Percentiles rank a stretch among this genome's conserved stretches.
phyloP scores from a whole-genome alignment of 2,797 vertebrate genomes.

The Clamator glandarius region DNA sequence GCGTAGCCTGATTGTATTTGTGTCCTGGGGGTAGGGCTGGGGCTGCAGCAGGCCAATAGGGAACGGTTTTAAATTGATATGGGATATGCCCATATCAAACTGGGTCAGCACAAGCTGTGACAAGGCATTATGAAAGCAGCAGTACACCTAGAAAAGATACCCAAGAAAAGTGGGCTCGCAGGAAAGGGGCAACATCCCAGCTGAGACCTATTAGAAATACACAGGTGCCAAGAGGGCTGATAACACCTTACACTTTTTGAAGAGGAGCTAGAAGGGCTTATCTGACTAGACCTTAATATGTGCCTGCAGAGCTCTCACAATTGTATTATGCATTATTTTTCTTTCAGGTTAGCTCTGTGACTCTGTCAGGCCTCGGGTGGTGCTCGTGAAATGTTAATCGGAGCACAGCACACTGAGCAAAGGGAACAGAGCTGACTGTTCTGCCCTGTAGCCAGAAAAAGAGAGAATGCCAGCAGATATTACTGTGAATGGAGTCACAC shows the following conservation, averaged over 20 bases:
- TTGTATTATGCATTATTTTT: neutral
- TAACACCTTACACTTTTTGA: neutral
- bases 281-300: neutral
- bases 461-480: constrained; percentile 41
- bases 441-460: constrained; percentile 41
- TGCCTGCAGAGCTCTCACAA: neutral
- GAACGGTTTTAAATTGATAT: neutral
- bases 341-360: neutral
- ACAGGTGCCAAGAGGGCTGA: neutral
- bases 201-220: neutral
- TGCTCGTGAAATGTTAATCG: neutral
- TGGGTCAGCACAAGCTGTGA: neutral
- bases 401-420: neutral
- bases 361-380: neutral
- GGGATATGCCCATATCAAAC: neutral
- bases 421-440: constrained; percentile 53
- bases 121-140: neutral
- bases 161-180: neutral
- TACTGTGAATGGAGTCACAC: constrained; percentile 18
- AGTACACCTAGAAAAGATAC: neutral
- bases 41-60: neutral
- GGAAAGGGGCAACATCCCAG: neutral
- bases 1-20: accelerated
- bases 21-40: neutral
- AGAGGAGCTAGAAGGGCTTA: neutral